Base-by-base conservation (phyloP, 2,888 invertebrate genomes). In the Catocala fraxini region DNA sequence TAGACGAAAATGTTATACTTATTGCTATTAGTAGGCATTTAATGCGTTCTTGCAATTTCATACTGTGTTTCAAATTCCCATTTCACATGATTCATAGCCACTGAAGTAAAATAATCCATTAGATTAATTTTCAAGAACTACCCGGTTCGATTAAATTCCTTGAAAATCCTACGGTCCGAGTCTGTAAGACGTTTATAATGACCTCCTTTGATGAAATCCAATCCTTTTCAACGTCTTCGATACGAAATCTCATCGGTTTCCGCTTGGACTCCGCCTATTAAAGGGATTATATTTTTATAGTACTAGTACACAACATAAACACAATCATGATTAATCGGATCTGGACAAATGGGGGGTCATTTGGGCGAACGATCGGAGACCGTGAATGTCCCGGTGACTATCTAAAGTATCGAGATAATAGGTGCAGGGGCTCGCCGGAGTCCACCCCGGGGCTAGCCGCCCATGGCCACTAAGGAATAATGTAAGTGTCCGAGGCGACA, bases 401-500 rank as follows among this genome's bases (percentile, higher is more conserved):
- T 94, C 94, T 93, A 93, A 93, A 93, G 92, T 92, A 92, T 89
- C 89, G 91, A 93, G 94, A 93, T 94, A 93, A 93, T 94, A 89
- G 90, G 87, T 85, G 88, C 88, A 85, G 89, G 91, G 92, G 88
- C 79, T 80, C 74, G 68, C 59, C 67, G 69, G 65, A 49, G 58
- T 56, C 65, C 70, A 62, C 71, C 75, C 79, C 74, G 71, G 67
- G 73, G 75, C 82, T 79, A 79, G 73, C 73, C 68, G 80, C 72
- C 78, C 82, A 79, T 80, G 83, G 87, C 84, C 85, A 83, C 86
- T 87, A 80, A 82, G 86, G 93, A 89, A 92, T 94, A 93, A 93
- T 94, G 93, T 93, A 89, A 93, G 93, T 93, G 92, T 91, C 89
- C 91, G 84, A 82, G 92, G 93, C 90, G 93, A 94, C 94, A 94